These are phyloP conservation scores for Procavia capensis DNA, from an alignment of 2,113 vertebrate genomes.

Conservation along the genomic window DNA sequence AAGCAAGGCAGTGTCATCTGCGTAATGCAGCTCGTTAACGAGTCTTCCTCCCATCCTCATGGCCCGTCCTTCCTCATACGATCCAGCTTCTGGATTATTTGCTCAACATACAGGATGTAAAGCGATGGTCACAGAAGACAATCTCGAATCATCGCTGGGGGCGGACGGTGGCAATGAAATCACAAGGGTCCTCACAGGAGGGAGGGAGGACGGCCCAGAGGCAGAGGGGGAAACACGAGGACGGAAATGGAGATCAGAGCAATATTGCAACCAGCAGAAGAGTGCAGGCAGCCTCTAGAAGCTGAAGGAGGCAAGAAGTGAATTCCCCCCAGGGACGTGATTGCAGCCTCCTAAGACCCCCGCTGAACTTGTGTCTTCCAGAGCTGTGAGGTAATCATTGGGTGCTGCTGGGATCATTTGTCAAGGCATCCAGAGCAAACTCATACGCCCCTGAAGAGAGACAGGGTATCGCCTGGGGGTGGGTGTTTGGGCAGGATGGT, in stretches of 20 bases:
- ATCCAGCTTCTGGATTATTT: too few relatives aligned
- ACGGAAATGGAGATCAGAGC: fast-evolving
- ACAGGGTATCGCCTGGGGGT: neutral
- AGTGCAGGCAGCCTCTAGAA: neutral
- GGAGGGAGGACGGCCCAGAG: neutral
- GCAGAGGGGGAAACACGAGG: neutral
- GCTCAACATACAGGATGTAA: too few relatives aligned
- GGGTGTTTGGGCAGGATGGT: fast-evolving
- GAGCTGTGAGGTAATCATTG: neutral
- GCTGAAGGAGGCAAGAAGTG: neutral
- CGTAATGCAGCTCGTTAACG: too few relatives aligned
- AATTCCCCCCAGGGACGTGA: neutral
- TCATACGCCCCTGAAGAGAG: neutral
- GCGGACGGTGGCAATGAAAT: too few relatives aligned
- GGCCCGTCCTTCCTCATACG: too few relatives aligned
- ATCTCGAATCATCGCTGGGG: too few relatives aligned
- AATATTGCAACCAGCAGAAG: fast-evolving
- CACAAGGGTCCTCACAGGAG: neutral
- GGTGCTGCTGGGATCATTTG: neutral
- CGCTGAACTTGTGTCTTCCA: neutral
- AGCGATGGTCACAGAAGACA: too few relatives aligned
- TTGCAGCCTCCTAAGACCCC: neutral
- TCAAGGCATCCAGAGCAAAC: neutral
- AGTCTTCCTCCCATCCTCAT: too few relatives aligned
- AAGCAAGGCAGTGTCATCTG: too few relatives aligned